Conservation (phyloP, 2,797 vertebrate species). For the Sardinella longiceps region DNA sequence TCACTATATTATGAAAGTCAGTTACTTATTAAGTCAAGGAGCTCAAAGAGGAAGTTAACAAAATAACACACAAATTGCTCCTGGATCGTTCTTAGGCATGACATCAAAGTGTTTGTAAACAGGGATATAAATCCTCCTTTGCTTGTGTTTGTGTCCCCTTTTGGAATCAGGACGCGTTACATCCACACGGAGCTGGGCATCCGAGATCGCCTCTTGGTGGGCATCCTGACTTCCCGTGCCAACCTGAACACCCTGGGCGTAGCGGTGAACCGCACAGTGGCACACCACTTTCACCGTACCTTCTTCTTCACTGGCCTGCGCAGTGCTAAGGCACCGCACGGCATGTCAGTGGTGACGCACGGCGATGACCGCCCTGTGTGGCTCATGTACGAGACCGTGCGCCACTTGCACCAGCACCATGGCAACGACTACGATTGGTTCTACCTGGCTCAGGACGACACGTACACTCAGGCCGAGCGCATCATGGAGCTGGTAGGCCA, state of each 20-base stretch:
- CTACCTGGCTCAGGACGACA: constrained; percentile 93
- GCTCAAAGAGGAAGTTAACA: neutral
- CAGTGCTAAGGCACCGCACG: constrained; percentile 84
- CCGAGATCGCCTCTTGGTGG: constrained; percentile 89
- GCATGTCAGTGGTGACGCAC: constrained; percentile 90
- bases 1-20: too few species aligned
- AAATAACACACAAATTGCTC: neutral
- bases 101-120: neutral
- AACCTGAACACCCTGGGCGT: constrained; percentile 89
- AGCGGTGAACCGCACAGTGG: constrained; percentile 93
- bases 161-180: constrained; percentile 86
- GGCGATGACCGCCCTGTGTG: constrained; percentile 94
- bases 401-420: constrained; percentile 87
- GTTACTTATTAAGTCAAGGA: neutral
- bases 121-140: neutral
- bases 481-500: constrained; percentile 86
- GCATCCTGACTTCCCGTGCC: constrained; percentile 88
- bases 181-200: constrained; percentile 97
- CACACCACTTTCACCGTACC: constrained; percentile 88
- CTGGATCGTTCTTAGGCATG: neutral
- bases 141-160: constrained; percentile 18
- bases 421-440: constrained; percentile 96
- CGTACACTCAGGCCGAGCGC: constrained; percentile 88
- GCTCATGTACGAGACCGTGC: constrained; percentile 97
- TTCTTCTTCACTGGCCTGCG: constrained; percentile 93